Base-by-base conservation (phyloP, 2,113 vertebrate species). In the Desmodus rotundus region DNA sequence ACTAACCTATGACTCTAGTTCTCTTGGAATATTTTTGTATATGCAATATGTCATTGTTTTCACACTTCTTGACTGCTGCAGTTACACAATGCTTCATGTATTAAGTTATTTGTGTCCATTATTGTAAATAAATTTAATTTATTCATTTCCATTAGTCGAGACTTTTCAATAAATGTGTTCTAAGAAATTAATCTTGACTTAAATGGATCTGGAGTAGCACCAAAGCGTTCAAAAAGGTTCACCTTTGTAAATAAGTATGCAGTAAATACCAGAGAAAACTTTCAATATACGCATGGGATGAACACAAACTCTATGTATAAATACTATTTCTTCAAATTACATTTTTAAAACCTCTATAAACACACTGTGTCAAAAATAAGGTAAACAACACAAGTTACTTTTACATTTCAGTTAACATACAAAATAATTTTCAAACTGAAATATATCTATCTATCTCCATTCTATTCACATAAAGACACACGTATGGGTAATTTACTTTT, bases 101-200 rank as follows among this genome's bases (percentile, higher is more conserved):
- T 82, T 63, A 91, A 77, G 28, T 36, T 85, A 87, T n/a, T 80
- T 28, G 33, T 63, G 47, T 67, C n/a, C 31, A 56, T 91, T 74
- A 91, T 24, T 78, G 38, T 95, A 80, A 89, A 61, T 63, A 61
- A 31, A 87, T 50, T 50, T 63, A 58, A 65, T 78, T 77, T 52
- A 93, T 89, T 89, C 28, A 82, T 72, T 81, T 94, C 74, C 56
- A 80, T 70, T 89, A 90, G 41, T 45, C 43, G 8, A 96, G 36
- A 65, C 20, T 74, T 96, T 84, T 91, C 47, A 89, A 8, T 56
- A 91, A 91, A 4, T 36, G 2, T 80, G 9, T 47, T 58, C 68
- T 89, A 94, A 82, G 41, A 83, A 91, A 91, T 91, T 91, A 95
- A 77, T 92, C 73, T 92, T 90, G 68, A 45, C 24, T 89, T 77